Base-by-base conservation (phyloP, 2,797 vertebrate species). In the Clarias pachynema region DNA sequence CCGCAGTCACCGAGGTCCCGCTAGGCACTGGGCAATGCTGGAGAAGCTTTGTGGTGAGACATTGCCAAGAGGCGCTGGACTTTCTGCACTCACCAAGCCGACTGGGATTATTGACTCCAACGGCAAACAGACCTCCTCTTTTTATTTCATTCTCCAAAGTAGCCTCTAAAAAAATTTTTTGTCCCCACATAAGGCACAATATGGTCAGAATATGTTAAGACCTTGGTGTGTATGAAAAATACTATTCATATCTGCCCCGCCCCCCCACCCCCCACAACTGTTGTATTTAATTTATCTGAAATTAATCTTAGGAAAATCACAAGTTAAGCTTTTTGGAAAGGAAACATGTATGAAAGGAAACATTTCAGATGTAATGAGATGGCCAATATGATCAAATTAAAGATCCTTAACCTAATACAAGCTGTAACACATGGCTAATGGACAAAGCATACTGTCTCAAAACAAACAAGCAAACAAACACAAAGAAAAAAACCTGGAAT, bases 1-100 rank as follows among this genome's bases (percentile, higher is more conserved):
- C 93, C 95, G 91, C 93, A 95, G 95, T 95, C 95, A 93, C 90
- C 95, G 96, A 94, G 91, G 91, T 92, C 96, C 96, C 94, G 95
- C 93, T 94, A 94, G 97, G 96, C 96, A 95, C 82, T 57, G 62
- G 18, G 91, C 88, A 77, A 92, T 82, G 90, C 91, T 90, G 92
- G 94, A 91, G 94, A 93, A 94, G 92, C 85, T 82, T 92, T 86
- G 92, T 90, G 94, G 95, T 90, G 94, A 97, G 96, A 97, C 95
- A 93, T 92, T 86, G 96, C 96, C 96, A 91, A 92, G 86, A 97
- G 97, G 96, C 95, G 93, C 89, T 79, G 88, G 89, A 92, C 95
- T 95, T 92, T 63, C 88, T 92, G 94, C 80, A 92, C 95, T 94
- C 85, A 91, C 89, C 91, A 91, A 93, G 94, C 95, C 95, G 94